Evolutionary conservation across 1,140 invertebrate species (phyloP).

Genomic region (Melitaea cinxia): DNA sequence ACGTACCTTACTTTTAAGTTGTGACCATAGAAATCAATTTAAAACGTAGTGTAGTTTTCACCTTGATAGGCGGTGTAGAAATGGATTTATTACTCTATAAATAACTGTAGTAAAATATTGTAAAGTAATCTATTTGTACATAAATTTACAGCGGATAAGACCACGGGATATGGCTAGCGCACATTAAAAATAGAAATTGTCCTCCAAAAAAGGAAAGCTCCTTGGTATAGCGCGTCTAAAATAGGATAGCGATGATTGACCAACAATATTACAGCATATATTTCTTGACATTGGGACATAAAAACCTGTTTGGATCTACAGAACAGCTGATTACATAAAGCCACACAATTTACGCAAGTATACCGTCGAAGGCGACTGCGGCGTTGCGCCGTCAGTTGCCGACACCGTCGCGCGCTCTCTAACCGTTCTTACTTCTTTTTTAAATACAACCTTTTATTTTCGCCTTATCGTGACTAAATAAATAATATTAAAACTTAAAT

Average conservation of each 20-base stretch:
- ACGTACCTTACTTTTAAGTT: too few relatives aligned
- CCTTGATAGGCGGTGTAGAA: too few relatives aligned
- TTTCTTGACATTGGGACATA: slow-evolving; percentile 53
- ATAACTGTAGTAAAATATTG: too few relatives aligned
- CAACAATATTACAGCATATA: slow-evolving; percentile 24
- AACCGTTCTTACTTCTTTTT: slow-evolving; percentile 15
- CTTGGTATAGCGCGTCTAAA: background rate
- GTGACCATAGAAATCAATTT: too few relatives aligned
- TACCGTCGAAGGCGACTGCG: slow-evolving; percentile 30
- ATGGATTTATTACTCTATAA: too few relatives aligned
- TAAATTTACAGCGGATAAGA: too few relatives aligned
- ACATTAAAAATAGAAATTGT: too few relatives aligned
- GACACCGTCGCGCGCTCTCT: slow-evolving; percentile 12
- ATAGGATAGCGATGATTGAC: background rate
- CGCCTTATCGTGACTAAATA: background rate
- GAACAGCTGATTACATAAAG: slow-evolving; percentile 52
- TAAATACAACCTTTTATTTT: slow-evolving; percentile 10
- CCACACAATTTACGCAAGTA: slow-evolving; percentile 48
- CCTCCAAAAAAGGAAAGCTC: too few relatives aligned
- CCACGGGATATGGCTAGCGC: too few relatives aligned
- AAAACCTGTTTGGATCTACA: slow-evolving; percentile 48
- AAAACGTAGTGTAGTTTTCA: too few relatives aligned
- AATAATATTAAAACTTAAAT: slow-evolving; percentile 10
- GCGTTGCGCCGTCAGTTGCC: slow-evolving; percentile 12
- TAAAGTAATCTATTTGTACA: too few relatives aligned